Conservation (phyloP, 1,140 invertebrate species). For the Riptortus pedestris region DNA sequence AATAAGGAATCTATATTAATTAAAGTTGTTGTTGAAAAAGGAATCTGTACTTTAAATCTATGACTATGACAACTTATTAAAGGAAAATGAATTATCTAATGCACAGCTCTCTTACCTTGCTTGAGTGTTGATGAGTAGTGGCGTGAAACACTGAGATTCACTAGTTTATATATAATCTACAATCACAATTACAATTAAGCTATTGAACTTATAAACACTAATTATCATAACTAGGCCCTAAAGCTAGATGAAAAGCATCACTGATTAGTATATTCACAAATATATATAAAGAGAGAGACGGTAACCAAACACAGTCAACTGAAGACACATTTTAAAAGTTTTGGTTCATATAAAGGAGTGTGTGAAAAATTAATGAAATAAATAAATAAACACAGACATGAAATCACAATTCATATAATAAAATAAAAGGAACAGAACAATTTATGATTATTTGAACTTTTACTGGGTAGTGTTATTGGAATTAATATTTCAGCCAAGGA, state of each 20-base stretch:
- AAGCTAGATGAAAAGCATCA: constrained; percentile 2
- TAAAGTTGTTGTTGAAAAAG: no score
- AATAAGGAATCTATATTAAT: no score
- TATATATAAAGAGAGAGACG: neutral
- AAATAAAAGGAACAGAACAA: neutral
- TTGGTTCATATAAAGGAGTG: neutral
- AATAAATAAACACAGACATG: constrained; percentile 6
- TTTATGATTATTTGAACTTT: neutral
- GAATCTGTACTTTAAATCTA: no score
- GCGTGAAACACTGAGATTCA: constrained; percentile 16
- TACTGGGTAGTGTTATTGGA: neutral
- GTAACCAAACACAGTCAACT: constrained; percentile 16
- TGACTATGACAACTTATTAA: no score
- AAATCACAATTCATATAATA: constrained; percentile 9
- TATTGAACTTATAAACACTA: constrained; percentile 10
- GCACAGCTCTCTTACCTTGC: constrained; percentile 4
- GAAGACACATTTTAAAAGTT: constrained; percentile 4
- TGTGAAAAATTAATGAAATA: neutral
- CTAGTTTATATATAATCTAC: constrained; percentile 8
- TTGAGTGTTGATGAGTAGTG: neutral
- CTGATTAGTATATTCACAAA: no score
- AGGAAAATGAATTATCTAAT: no score
- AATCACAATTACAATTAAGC: constrained; percentile 17
- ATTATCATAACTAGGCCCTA: constrained; percentile 17
- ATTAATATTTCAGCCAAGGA: constrained; percentile 61